Percentiles rank a stretch among this genome's conserved stretches.
These are phyloP conservation scores for Darevskia nairensis DNA, from an alignment of 2,797 vertebrate genomes.

Conservation along the genomic window DNA sequence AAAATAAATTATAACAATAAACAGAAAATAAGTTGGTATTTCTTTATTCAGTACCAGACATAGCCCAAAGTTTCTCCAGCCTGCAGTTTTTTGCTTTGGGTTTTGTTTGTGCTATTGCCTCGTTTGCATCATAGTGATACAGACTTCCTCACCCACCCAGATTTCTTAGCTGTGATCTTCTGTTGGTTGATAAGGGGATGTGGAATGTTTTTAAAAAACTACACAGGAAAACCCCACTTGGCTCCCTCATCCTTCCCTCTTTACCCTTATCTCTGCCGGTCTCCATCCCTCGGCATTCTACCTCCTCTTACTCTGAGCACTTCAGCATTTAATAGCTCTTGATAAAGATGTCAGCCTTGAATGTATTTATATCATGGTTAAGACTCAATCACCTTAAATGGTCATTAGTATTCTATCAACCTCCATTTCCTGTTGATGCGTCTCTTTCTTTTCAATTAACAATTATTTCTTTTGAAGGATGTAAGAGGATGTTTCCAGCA, in stretches of 20 bases:
- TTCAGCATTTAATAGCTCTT: constrained; percentile 57
- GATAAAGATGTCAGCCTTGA: constrained; percentile 62
- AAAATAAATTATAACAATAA: too few relatives aligned
- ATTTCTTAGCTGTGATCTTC: not conserved
- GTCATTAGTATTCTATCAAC: constrained; percentile 12
- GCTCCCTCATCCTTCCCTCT: constrained; percentile 63
- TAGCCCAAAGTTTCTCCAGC: not conserved
- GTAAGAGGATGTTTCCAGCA: not conserved
- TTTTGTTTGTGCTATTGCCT: not conserved
- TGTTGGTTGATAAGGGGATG: constrained; percentile 9
- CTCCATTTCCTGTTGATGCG: not conserved
- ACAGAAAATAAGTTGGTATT: not conserved
- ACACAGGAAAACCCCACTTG: constrained; percentile 65
- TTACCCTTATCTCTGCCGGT: constrained; percentile 66
- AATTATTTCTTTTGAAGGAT: not conserved
- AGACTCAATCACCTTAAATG: constrained; percentile 59
- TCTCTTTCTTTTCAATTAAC: not conserved
- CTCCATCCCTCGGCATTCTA: constrained; percentile 51
- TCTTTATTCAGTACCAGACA: not conserved
- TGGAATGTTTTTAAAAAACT: constrained; percentile 45
- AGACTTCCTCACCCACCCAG: not conserved
- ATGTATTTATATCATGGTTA: constrained; percentile 63
- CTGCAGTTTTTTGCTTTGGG: not conserved
- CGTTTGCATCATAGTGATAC: not conserved
- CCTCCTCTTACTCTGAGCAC: constrained; percentile 42